Evolutionary conservation across 2,888 invertebrate genomes (phyloP).

Genomic region (Amiota communis): DNA sequence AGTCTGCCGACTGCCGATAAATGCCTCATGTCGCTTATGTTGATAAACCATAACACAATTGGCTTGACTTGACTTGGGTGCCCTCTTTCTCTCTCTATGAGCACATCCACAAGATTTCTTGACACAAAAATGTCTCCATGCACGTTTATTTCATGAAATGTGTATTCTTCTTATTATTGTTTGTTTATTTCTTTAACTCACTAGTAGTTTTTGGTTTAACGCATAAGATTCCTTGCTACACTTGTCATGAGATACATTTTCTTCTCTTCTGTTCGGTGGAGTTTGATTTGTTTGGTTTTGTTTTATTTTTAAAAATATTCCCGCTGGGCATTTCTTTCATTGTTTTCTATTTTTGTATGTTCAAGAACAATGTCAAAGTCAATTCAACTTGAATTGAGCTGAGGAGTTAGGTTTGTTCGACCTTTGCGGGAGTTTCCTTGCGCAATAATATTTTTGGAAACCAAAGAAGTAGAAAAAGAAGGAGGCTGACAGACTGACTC

Average conservation of each 20-base stretch:
- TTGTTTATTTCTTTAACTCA: background rate
- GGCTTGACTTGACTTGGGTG: too few relatives aligned
- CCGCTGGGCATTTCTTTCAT: slow-evolving; percentile 51
- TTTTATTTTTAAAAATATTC: slow-evolving; percentile 60
- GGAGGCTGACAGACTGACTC: background rate
- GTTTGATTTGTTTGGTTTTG: slow-evolving; percentile 23
- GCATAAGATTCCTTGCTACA: background rate
- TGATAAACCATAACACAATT: too few relatives aligned
- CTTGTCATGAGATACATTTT: too few relatives aligned
- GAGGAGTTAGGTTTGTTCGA: slow-evolving; percentile 38
- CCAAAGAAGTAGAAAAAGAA: too few relatives aligned
- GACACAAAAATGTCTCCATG: too few relatives aligned
- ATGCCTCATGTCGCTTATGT: too few relatives aligned
- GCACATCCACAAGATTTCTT: too few relatives aligned
- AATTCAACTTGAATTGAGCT: slow-evolving; percentile 1
- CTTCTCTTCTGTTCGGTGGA: slow-evolving; percentile 36
- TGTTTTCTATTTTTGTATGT: background rate
- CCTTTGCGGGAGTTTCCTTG: slow-evolving; percentile 63
- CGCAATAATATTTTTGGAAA: background rate
- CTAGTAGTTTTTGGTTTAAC: background rate
- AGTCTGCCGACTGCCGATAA: too few relatives aligned
- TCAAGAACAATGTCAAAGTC: slow-evolving; percentile 20
- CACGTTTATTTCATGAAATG: too few relatives aligned
- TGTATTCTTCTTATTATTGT: too few relatives aligned
- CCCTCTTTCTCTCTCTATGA: too few relatives aligned